Conservation (phyloP, 1,140 invertebrate genomes). For the Aphelenchoides fujianensis region DNA sequence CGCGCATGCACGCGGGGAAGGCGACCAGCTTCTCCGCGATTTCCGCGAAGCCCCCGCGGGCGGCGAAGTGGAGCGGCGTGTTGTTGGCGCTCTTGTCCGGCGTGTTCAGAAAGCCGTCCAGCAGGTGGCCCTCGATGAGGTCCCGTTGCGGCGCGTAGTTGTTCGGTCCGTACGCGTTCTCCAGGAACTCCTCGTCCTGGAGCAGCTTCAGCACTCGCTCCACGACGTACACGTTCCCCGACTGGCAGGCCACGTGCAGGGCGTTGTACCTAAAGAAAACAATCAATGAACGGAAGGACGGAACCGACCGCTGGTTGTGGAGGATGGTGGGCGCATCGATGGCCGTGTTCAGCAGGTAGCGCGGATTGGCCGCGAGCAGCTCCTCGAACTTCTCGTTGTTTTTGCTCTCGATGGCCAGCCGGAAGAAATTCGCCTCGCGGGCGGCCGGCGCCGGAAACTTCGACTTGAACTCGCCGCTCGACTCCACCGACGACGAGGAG, state of each 20-base stretch:
- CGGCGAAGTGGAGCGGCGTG: conserved; percentile 26
- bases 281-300: neutral
- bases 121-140: conserved; percentile 19
- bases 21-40: neutral
- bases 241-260: conserved; percentile 21
- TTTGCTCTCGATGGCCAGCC: conserved; percentile 18
- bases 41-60: conserved; percentile 16
- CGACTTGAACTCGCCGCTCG: conserved; percentile 16
- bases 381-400: conserved; percentile 21
- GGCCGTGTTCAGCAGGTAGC: conserved; percentile 21
- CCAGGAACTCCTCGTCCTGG: neutral
- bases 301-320: neutral
- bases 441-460: neutral
- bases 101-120: conserved; percentile 24
- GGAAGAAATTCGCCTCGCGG: neutral
- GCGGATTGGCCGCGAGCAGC: conserved; percentile 22
- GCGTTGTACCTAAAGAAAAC: neutral
- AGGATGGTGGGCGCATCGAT: conserved; percentile 19
- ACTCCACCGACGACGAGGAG: neutral
- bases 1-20: neutral
- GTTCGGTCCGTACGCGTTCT: conserved; percentile 20
- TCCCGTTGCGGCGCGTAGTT: conserved; percentile 4
- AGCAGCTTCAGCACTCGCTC: conserved; percentile 5
- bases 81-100: conserved; percentile 29
- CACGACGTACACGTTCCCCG: conserved; percentile 22